Evolutionary conservation across 2,888 invertebrate species (phyloP).

Genomic region (Linnaemya tessellans): DNA sequence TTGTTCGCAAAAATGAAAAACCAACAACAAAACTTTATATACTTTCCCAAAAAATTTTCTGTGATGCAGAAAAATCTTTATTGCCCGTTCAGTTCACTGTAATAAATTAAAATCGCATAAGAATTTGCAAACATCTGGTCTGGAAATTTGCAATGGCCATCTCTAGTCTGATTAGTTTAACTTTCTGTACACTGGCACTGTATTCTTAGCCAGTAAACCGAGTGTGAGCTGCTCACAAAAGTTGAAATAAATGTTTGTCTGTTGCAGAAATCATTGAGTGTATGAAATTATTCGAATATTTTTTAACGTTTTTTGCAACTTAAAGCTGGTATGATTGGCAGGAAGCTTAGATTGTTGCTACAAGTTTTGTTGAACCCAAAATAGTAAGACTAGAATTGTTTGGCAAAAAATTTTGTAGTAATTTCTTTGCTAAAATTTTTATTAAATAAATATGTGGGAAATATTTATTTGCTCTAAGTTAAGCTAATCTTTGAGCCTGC

Average conservation of each 20-base stretch:
- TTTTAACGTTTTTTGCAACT: neutral
- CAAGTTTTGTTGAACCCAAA: neutral
- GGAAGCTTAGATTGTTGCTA: neutral
- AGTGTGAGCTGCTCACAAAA: neutral
- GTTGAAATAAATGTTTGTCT: slow-evolving; percentile 29
- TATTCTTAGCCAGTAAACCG: slow-evolving; percentile 4
- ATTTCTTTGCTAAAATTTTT: neutral
- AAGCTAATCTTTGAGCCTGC: too few relatives aligned
- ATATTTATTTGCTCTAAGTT: too few relatives aligned
- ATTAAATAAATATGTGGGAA: too few relatives aligned
- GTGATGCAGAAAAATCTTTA: slow-evolving; percentile 46
- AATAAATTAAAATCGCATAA: neutral
- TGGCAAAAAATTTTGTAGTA: neutral
- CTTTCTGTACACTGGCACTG: neutral
- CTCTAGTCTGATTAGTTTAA: neutral
- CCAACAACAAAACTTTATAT: neutral
- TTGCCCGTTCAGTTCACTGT: neutral
- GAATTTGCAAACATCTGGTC: neutral
- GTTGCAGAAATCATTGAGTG: slow-evolving; percentile 14
- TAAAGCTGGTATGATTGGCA: neutral
- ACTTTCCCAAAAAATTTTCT: slow-evolving; percentile 30
- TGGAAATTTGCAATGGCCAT: neutral
- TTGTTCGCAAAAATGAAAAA: too few relatives aligned
- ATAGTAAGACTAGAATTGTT: neutral
- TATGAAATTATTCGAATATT: neutral